Conservation (phyloP, 2,888 invertebrate species). For the Tipula vernalis region DNA sequence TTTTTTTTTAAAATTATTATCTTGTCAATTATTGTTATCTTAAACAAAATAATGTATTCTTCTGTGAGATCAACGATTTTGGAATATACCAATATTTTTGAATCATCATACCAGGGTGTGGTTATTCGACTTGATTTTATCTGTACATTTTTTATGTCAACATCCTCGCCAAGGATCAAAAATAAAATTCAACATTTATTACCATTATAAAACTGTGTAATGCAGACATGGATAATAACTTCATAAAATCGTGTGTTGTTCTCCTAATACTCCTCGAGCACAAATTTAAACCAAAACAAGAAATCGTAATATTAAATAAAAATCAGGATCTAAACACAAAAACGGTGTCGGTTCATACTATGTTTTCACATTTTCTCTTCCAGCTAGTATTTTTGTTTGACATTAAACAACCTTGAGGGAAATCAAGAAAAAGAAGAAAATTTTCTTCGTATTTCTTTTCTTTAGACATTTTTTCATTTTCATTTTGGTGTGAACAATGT, state of each 20-base stretch:
- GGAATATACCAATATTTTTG: not conserved
- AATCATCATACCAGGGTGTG: not conserved
- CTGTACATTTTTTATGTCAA: too few species aligned
- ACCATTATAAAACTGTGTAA: not conserved
- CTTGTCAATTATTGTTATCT: not conserved
- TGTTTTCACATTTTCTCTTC: not conserved
- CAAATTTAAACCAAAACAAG: not conserved
- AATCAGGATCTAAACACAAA: not conserved
- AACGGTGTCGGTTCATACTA: not conserved
- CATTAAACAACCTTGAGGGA: not conserved
- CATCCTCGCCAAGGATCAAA: not conserved
- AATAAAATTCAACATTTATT: not conserved
- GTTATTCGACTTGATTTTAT: not conserved
- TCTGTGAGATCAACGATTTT: not conserved
- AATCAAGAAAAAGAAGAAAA: not conserved
- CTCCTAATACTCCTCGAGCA: not conserved
- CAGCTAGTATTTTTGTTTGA: not conserved
- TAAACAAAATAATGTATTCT: not conserved
- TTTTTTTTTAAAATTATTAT: too few species aligned
- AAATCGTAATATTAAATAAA: not conserved
- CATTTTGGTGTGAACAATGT: not conserved
- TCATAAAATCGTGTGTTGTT: not conserved
- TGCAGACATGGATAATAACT: not conserved
- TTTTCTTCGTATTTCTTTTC: not conserved
- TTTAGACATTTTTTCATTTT: not conserved